Evolutionary conservation across 2,888 invertebrate genomes (phyloP).

Genomic region (Xanthostigma xanthostigma): DNA sequence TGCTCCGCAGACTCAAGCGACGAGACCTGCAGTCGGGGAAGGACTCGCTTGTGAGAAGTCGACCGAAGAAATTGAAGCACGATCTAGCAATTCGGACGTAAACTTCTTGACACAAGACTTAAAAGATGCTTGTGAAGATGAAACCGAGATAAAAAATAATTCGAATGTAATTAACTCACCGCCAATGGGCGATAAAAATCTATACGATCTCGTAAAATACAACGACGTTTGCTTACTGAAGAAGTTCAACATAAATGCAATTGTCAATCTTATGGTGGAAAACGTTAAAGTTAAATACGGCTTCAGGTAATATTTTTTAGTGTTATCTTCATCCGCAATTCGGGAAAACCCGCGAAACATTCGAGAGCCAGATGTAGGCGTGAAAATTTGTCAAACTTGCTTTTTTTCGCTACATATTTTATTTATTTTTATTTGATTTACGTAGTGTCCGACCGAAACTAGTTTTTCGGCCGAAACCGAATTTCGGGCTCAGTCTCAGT

Average conservation of each 20-base stretch:
- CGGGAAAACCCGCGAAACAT: no score
- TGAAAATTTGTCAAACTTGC: no score
- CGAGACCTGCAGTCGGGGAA: slow-evolving; percentile 9
- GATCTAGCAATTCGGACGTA: slow-evolving; percentile 9
- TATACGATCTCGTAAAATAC: no score
- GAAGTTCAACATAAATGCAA: slow-evolving; percentile 51
- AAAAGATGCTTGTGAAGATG: slow-evolving; percentile 10
- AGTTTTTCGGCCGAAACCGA: no score
- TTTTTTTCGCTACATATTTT: no score
- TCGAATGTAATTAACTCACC: slow-evolving; percentile 1
- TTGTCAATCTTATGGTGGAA: slow-evolving; percentile 73
- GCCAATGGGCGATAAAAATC: no score
- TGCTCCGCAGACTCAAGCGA: slow-evolving; percentile 13
- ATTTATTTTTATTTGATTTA: no score
- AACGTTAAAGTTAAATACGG: slow-evolving; percentile 71
- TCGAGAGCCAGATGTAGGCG: no score
- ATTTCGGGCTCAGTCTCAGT: no score
- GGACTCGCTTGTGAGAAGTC: neutral
- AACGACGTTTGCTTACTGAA: slow-evolving; percentile 27
- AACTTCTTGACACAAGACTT: slow-evolving; percentile 19
- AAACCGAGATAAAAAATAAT: slow-evolving; percentile 8
- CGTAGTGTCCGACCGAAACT: no score
- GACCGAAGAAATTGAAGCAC: neutral
- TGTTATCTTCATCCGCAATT: no score
- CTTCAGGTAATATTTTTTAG: slow-evolving; percentile 41